Evolutionary conservation across 2,113 vertebrate species (phyloP), one percentile per base, ranked within the genome.

Genomic region (Bucco capensis): DNA sequence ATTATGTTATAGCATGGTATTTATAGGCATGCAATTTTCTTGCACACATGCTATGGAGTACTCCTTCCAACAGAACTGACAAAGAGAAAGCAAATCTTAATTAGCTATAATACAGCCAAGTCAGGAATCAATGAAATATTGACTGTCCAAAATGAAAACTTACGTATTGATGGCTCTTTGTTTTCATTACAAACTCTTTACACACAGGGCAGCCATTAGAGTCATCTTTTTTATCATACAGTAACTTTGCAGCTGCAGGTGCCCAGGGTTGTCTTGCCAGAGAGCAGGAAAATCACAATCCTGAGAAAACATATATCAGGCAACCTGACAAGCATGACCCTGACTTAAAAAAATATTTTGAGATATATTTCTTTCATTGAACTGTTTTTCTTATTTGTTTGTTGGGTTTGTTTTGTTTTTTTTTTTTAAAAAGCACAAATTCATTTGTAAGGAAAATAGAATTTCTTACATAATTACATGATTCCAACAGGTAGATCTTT

Each of bases 401-500:
- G n/a, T n/a, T n/a, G 62, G 46, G 22, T 40, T 4, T 69, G 49
- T 12, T 27, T 25, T 14, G 3, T 1, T 30, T 3, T 21, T 0
- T 30, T 47, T 58, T 71, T 67, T 14, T 42, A 82, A 37, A 65
- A 83, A 40, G 8, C 18, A 72, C 80, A 12, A 50, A 6, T 7
- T 38, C 21, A 5, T 11, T 90, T 90, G 86, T 64, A 73, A 56
- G 22, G n/a, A 71, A 85, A 92, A 81, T 47, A 3, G 19, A 81
- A 71, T 77, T 92, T 70, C 56, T 66, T 44, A 46, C 9, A 21
- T 23, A 65, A 58, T 62, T 21, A 19, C 19, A 42, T 19, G 12
- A 66, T 71, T 90, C 38, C 42, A 70, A 3, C 7, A 58, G 51
- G 8, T 50, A 16, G 16, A 6, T 70, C 50, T 64, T 89, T 24